Evolutionary conservation across 2,113 vertebrate species (phyloP), one percentile per base, ranked within the genome.

Genomic region (Eulemur rufifrons): DNA sequence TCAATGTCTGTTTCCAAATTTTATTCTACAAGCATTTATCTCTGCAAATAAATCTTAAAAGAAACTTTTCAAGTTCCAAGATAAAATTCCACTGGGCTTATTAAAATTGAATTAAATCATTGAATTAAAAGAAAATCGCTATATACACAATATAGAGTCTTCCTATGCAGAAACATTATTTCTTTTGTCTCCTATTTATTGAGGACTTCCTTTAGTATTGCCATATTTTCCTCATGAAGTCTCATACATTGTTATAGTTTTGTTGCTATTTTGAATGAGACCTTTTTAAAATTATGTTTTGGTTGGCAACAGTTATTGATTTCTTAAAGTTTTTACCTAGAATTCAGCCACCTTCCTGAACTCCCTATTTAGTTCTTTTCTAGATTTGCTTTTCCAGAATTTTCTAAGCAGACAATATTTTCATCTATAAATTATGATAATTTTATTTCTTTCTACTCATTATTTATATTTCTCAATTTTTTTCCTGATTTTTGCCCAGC

Each of bases 151-250:
- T 56, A 42, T 2, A 87, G 8, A 56, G 54, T 27, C 91, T 87
- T 50, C 34, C 39, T 15, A 80, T 74, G 12, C 29, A 74, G 21
- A 93, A 85, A 63, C 45, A 68, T 27, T 45, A 29, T 66, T 84
- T 78, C 64, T 93, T 93, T 91, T 88, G 29, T 81, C 21, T 85
- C 18, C 32, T 90, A 25, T 73, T 87, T 71, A 66, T 61, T 92
- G 34, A 34, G 1, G 7, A 61, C 10, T 85, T 89, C 27, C 29
- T 29, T 89, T 25, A 29, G 45, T 61, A 21, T 42, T 64, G 21
- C 4, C 37, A 21, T 32, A 15, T 83, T 82, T 82, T 86, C 37
- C 32, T 94, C 63, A 63, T 61, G 59, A 52, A 10, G 23, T 83
- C 25, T 93, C 15, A 71, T 32, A 76, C 1, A 64, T 32, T 47